Conservation (phyloP, 30 jellyfish, hydroid and myxozoan genomes). For the Phacellophora camtschatica region DNA sequence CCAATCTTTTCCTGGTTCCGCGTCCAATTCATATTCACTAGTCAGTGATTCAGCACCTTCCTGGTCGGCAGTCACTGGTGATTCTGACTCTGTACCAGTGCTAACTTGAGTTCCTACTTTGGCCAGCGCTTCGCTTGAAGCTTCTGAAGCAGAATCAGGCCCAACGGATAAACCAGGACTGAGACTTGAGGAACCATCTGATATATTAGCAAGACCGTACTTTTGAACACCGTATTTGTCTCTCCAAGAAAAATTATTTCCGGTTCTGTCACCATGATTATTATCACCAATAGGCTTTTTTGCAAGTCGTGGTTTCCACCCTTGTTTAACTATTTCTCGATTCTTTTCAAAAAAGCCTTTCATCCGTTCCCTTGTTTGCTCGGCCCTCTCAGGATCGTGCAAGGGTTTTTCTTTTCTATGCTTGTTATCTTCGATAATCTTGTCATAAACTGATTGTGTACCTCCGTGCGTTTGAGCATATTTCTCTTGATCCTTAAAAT, state of each 20-base stretch:
- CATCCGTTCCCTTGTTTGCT: conserved; percentile 18
- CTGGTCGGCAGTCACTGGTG: background rate
- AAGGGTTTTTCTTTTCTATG: background rate
- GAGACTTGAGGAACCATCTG: background rate
- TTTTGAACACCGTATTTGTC: too few relatives aligned
- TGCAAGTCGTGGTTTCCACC: background rate
- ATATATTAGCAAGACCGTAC: too few relatives aligned
- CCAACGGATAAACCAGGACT: background rate
- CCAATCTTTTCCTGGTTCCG: background rate
- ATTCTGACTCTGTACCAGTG: background rate
- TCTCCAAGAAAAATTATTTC: too few relatives aligned
- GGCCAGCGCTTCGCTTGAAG: background rate
- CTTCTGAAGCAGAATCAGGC: background rate
- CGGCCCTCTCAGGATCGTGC: conserved; percentile 21
- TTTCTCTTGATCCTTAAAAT: conserved; percentile 8
- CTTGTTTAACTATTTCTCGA: background rate
- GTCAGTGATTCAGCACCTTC: background rate
- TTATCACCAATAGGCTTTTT: too few relatives aligned
- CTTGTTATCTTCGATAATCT: background rate
- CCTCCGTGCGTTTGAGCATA: conserved; percentile 11
- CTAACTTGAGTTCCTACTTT: background rate
- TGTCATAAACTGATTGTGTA: background rate
- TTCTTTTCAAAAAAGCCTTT: conserved; percentile 8
- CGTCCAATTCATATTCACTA: background rate
- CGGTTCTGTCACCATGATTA: too few relatives aligned